phyloP scores from a whole-genome alignment of 2,113 vertebrate species.

The Cairina moschata region DNA sequence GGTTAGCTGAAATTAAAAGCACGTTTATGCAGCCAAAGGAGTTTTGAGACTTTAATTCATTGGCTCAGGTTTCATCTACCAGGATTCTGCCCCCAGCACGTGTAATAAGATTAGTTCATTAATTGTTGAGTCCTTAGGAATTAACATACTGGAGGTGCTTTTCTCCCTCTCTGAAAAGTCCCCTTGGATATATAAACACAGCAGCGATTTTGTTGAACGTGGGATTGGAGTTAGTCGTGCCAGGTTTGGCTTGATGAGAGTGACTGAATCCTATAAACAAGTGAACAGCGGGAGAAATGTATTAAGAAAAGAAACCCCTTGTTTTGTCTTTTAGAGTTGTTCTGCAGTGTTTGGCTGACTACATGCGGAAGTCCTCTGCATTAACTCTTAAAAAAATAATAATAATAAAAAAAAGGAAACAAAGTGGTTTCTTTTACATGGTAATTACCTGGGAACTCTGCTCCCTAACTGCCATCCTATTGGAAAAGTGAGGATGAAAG shows the following conservation, averaged over 20 bases:
- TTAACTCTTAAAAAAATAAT: background rate
- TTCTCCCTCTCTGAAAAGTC: constrained; percentile 17
- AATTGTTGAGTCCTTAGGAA: constrained; percentile 50
- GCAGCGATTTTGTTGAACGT: constrained; percentile 26
- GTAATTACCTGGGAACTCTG: background rate
- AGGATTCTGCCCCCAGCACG: constrained; percentile 54
- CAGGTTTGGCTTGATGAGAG: constrained; percentile 51
- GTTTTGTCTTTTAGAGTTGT: constrained; percentile 46
- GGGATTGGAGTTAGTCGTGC: constrained; percentile 14
- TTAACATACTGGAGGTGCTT: constrained; percentile 61
- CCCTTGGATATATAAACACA: constrained; percentile 53
- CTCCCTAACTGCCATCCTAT: background rate
- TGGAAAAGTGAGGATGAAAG: background rate
- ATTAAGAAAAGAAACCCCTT: background rate
- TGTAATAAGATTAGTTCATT: constrained; percentile 62
- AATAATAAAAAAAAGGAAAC: background rate
- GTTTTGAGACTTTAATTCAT: constrained; percentile 62
- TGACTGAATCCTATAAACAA: constrained; percentile 55
- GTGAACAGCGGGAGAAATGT: constrained; percentile 42
- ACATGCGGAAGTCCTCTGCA: background rate
- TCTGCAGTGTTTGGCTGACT: background rate
- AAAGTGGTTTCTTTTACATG: background rate
- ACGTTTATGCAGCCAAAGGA: constrained; percentile 37
- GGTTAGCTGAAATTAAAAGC: constrained; percentile 65
- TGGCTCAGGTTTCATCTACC: constrained; percentile 57